These are phyloP conservation scores for Biston stratarius DNA, from an alignment of 2,888 invertebrate species.

Conservation along the genomic window DNA sequence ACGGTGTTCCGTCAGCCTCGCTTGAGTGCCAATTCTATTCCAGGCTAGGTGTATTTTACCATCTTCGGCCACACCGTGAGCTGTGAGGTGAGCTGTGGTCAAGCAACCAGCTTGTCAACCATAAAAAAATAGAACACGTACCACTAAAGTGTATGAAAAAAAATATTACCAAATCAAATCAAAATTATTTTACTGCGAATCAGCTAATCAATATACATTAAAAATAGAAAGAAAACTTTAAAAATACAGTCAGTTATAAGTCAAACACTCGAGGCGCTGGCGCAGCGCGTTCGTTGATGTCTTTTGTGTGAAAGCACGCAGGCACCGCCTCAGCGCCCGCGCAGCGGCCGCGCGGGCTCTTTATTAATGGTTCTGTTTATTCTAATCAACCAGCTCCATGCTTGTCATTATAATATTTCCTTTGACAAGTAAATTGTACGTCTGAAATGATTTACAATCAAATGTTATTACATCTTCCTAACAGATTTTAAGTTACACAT, in stretches of 20 bases:
- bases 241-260: not conserved
- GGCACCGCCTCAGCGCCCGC: conserved; percentile 7
- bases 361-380: conserved; percentile 17
- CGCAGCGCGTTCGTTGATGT: conserved; percentile 47
- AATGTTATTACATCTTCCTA: conserved; percentile 23
- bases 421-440: conserved; percentile 25
- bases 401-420: conserved; percentile 19
- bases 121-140: too few relatives aligned
- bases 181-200: too few relatives aligned
- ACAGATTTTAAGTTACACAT: not conserved
- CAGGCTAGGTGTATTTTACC: too few relatives aligned
- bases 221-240: not conserved
- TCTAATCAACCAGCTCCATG: conserved; percentile 18
- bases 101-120: too few relatives aligned
- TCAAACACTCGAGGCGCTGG: conserved; percentile 1
- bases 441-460: conserved; percentile 20
- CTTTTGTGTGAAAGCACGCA: conserved; percentile 53
- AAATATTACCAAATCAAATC: too few relatives aligned
- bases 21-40: too few relatives aligned
- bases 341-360: not conserved
- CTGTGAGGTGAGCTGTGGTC: too few relatives aligned
- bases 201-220: not conserved
- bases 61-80: too few relatives aligned
- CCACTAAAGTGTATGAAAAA: too few relatives aligned
- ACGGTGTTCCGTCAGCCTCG: too few relatives aligned